These are phyloP conservation scores for Octodonta nipae DNA, from an alignment of 2,888 invertebrate genomes.

Conservation along the genomic window DNA sequence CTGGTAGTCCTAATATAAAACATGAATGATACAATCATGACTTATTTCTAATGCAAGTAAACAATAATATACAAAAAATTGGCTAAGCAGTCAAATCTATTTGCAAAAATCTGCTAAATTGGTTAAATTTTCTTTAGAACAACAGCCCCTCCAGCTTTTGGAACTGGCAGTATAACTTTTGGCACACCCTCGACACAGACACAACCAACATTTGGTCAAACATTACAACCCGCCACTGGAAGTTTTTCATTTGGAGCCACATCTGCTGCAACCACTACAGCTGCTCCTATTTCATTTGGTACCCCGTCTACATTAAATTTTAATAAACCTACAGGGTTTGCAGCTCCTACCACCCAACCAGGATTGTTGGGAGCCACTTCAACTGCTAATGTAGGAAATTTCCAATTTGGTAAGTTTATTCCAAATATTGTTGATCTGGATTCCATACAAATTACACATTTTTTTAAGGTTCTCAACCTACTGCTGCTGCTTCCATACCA, in stretches of 20 bases:
- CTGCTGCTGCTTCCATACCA: too few species aligned
- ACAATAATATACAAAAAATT: too few species aligned
- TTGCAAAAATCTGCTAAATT: too few species aligned
- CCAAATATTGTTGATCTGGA: too few species aligned
- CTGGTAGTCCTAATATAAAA: too few species aligned
- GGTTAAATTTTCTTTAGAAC: background rate
- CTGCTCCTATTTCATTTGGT: conserved; percentile 21
- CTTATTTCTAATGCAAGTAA: too few species aligned
- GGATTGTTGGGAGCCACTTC: conserved; percentile 5
- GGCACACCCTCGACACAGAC: conserved; percentile 1
- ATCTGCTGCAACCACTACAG: conserved; percentile 7
- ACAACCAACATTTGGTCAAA: conserved; percentile 1
- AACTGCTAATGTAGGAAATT: too few species aligned
- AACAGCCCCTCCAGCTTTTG: background rate
- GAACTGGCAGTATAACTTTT: background rate
- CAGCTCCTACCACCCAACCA: conserved; percentile 18
- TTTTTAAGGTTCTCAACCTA: too few species aligned
- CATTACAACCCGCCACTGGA: conserved; percentile 7
- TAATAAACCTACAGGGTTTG: conserved; percentile 15
- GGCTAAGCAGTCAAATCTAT: too few species aligned
- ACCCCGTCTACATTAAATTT: conserved; percentile 5
- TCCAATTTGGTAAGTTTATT: too few species aligned
- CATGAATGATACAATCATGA: too few species aligned
- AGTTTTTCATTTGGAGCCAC: conserved; percentile 12
- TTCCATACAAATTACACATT: too few species aligned